Evolutionary conservation across 2,888 invertebrate genomes (phyloP).

Genomic region (Parnassius apollo): DNA sequence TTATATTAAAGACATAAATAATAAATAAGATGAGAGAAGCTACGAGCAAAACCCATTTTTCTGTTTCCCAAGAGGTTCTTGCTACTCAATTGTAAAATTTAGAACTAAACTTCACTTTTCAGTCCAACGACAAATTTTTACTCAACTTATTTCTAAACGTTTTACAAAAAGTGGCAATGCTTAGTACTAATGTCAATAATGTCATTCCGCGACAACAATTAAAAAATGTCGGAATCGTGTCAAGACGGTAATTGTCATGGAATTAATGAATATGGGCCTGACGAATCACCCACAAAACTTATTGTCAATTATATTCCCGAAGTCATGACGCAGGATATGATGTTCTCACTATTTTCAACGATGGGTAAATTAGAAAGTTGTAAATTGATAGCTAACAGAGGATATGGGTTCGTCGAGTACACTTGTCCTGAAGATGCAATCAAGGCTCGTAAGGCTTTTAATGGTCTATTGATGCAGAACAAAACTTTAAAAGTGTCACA

Average conservation of each 20-base stretch:
- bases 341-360: conserved; percentile 79
- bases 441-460: conserved; percentile 77
- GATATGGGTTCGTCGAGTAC: conserved; percentile 81
- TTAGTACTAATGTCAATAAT: conserved; percentile 73
- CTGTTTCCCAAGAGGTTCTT: no score
- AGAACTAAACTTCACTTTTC: no score
- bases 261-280: conserved; percentile 77
- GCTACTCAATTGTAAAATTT: no score
- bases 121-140: background rate
- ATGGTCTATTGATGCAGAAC: conserved; percentile 79
- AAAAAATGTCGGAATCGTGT: conserved; percentile 83
- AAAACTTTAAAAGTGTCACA: conserved; percentile 79
- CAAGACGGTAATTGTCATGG: conserved; percentile 82
- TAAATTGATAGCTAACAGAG: conserved; percentile 80
- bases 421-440: conserved; percentile 74
- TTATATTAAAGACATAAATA: no score
- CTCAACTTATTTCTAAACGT: conserved; percentile 51
- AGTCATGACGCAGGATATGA: conserved; percentile 81
- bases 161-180: conserved; percentile 52
- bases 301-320: conserved; percentile 82
- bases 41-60: no score
- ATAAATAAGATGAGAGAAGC: no score
- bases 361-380: conserved; percentile 82
- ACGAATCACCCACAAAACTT: conserved; percentile 81
- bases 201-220: conserved; percentile 81